phyloP scores from a whole-genome alignment of 2,113 vertebrate species.

The Tonatia bakeri region DNA sequence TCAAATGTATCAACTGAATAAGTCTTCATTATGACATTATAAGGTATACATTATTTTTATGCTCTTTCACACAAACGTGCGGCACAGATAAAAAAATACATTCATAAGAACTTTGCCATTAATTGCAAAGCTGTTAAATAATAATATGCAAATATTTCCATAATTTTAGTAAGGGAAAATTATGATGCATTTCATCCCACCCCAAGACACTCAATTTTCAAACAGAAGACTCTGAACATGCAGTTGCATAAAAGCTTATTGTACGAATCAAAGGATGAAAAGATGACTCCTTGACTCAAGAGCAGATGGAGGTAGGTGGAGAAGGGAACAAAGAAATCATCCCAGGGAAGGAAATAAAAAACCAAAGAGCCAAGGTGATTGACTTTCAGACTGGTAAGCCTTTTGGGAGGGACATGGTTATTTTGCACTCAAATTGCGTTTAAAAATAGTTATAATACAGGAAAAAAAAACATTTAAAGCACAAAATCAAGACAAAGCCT shows the following conservation, averaged over 20 bases:
- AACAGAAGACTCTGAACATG: neutral
- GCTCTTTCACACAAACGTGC: neutral
- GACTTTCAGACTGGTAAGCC: neutral
- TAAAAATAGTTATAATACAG: neutral
- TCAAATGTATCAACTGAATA: neutral
- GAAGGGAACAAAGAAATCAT: neutral
- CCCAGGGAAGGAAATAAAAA: neutral
- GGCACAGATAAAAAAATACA: neutral
- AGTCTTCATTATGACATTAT: neutral
- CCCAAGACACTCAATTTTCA: neutral
- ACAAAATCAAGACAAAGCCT: neutral
- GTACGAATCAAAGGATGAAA: neutral
- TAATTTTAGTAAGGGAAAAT: neutral
- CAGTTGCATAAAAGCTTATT: neutral
- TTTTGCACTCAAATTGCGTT: neutral
- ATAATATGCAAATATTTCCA: neutral
- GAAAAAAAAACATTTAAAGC: neutral
- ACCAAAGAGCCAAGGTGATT: neutral
- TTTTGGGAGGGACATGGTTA: neutral
- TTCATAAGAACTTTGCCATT: neutral
- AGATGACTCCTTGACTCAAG: neutral
- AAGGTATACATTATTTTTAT: neutral
- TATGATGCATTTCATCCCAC: neutral
- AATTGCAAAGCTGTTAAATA: neutral
- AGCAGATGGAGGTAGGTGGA: neutral